Conservation (phyloP, 2,888 invertebrate genomes). For the Lucinisca nassula region DNA sequence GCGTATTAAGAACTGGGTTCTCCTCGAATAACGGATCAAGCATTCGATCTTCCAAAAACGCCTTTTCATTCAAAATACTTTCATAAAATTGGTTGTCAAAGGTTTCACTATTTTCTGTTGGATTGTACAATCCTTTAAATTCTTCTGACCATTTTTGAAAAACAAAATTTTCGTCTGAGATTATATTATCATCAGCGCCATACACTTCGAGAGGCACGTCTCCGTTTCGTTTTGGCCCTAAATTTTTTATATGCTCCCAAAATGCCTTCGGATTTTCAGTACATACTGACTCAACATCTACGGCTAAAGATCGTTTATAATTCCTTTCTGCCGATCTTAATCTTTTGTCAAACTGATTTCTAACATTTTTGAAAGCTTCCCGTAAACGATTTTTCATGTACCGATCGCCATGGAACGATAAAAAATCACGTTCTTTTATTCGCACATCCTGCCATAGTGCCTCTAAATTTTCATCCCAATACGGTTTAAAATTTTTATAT, state of each 20-base stretch:
- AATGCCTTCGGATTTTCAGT: neutral
- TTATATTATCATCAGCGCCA: neutral
- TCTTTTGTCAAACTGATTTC: neutral
- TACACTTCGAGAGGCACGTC: neutral
- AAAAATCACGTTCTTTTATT: neutral
- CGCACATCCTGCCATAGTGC: neutral
- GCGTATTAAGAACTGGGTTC: neutral
- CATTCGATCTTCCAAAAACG: neutral
- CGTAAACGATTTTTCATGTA: neutral
- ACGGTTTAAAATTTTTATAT: conserved; percentile 31
- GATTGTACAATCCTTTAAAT: neutral
- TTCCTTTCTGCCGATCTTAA: neutral
- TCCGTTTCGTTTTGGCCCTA: neutral
- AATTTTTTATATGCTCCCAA: conserved; percentile 7
- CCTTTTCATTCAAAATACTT: neutral
- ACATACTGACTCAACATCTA: neutral
- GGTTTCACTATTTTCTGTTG: neutral
- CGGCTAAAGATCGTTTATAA: neutral
- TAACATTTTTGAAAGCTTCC: neutral
- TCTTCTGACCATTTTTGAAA: neutral
- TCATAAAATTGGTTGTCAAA: neutral
- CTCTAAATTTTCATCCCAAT: conserved; percentile 10
- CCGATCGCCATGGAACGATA: neutral
- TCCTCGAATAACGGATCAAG: neutral
- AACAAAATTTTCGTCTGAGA: conserved; percentile 4